phyloP scores from a whole-genome alignment of 2,888 invertebrate genomes.

The Rhogogaster chlorosoma region DNA sequence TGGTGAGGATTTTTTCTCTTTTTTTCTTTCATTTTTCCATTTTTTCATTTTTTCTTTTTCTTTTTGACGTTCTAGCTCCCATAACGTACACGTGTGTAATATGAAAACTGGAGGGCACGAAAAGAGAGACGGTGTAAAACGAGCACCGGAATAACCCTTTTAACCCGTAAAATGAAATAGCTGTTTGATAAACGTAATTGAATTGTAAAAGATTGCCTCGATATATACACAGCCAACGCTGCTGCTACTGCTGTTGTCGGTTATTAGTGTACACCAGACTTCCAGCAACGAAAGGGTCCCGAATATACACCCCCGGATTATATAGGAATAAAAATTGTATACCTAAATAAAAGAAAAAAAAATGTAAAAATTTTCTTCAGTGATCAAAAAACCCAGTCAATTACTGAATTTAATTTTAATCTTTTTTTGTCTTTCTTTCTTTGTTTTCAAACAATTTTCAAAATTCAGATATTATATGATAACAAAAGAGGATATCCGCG shows the following conservation, averaged over 20 bases:
- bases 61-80: neutral
- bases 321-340: neutral
- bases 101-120: neutral
- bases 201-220: conserved; percentile 47
- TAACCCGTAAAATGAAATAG: conserved; percentile 45
- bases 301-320: conserved; percentile 31
- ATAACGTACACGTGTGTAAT: neutral
- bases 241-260: neutral
- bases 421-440: neutral
- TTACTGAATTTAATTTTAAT: neutral
- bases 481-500: neutral
- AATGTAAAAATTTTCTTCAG: neutral
- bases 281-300: conserved; percentile 18
- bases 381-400: neutral
- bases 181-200: conserved; percentile 49
- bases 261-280: conserved; percentile 24
- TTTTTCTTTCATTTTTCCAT: neutral
- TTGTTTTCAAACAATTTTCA: neutral
- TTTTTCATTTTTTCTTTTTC: neutral
- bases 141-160: conserved; percentile 44
- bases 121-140: conserved; percentile 21
- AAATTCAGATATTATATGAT: neutral
- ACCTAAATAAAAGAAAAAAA: neutral
- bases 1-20: neutral
- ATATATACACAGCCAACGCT: neutral